phyloP scores from a whole-genome alignment of 1,140 invertebrate genomes.

The Drosophila biarmipes region DNA sequence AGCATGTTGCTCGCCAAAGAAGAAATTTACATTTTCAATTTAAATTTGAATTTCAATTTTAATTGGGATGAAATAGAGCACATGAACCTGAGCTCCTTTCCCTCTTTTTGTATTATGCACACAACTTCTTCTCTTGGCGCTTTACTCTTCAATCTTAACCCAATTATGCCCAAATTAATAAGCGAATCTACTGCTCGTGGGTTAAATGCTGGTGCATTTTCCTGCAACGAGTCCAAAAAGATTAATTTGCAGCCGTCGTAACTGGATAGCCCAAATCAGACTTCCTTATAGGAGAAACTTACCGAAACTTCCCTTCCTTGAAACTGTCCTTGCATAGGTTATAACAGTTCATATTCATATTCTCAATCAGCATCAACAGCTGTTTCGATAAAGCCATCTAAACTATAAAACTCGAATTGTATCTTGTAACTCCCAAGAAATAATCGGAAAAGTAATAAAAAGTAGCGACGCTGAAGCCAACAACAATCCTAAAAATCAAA shows the following conservation, averaged over 20 bases:
- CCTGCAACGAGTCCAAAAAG: slow-evolving; percentile 40
- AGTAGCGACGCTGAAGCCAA: no score
- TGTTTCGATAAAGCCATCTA: no score
- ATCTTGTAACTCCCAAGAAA: no score
- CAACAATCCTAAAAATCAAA: no score
- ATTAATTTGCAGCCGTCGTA: slow-evolving; percentile 52
- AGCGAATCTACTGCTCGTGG: slow-evolving; percentile 48
- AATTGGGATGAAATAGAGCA: slow-evolving; percentile 44
- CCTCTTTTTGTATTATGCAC: slow-evolving; percentile 31
- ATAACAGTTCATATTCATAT: no score
- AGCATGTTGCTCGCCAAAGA: no score
- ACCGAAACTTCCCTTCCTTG: no score
- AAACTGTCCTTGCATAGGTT: no score
- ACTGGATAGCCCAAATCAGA: slow-evolving; percentile 29
- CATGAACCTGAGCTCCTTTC: slow-evolving; percentile 21
- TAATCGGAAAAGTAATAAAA: no score
- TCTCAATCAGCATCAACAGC: no score
- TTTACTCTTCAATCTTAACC: slow-evolving; percentile 55
- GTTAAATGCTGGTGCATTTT: slow-evolving; percentile 57
- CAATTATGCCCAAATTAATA: slow-evolving; percentile 64
- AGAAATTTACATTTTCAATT: slow-evolving; percentile 67
- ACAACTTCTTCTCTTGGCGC: slow-evolving; percentile 28
- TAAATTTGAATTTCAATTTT: slow-evolving; percentile 58
- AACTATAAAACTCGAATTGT: no score
- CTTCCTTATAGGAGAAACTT: slow-evolving; percentile 27